Evolutionary conservation across 2,888 invertebrate genomes (phyloP), one percentile per base, ranked within the genome.

Genomic region (Lobophora halterata): DNA sequence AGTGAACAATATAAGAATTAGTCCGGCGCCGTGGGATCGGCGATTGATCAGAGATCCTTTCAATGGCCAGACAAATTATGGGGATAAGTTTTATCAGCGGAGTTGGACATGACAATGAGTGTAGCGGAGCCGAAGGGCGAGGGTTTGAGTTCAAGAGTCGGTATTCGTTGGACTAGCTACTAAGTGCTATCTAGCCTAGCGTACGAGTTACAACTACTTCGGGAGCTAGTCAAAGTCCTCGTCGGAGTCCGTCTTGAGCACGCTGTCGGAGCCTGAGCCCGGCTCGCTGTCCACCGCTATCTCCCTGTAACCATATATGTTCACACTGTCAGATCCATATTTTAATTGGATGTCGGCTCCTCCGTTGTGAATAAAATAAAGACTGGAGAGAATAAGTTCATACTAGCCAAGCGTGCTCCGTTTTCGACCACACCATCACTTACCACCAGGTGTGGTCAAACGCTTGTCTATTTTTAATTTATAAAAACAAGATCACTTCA

Each of bases 231-330:
- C 87, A 46, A 83, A 87, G 60, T 88, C 87, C 49, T 88, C 88
- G 53, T 88, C 88, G 4, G 88, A 87, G 58, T 88, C 88, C 7
- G 88, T 86, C 56, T 79, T 81, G 51, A 87, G 65, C 13, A 82
- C 81, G 67, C 88, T 88, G 64, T 88, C 88, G 3, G 85, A 79
- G n/a, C 78, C 83, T 3, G 88, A 86, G 17, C 80, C 85, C 0
- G 71, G 58, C 33, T 88, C 88, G 62, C 88, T 88, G 69, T 87
- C 86, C 43, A 77, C 72, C 29, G 75, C 75, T 21, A 76, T 61
- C 52, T 80, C 85, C 35, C 87, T 87, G 73, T 23, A 30, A 30
- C 13, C 5, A 3, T n/a, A n/a, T n/a, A n/a, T n/a, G n/a, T n/a
- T n/a, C n/a, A n/a, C n/a, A n/a, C n/a, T n/a, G n/a, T n/a, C n/a